These are phyloP conservation scores for Chrysotoxum bicinctum DNA, from an alignment of 2,888 invertebrate genomes.

Conservation along the genomic window DNA sequence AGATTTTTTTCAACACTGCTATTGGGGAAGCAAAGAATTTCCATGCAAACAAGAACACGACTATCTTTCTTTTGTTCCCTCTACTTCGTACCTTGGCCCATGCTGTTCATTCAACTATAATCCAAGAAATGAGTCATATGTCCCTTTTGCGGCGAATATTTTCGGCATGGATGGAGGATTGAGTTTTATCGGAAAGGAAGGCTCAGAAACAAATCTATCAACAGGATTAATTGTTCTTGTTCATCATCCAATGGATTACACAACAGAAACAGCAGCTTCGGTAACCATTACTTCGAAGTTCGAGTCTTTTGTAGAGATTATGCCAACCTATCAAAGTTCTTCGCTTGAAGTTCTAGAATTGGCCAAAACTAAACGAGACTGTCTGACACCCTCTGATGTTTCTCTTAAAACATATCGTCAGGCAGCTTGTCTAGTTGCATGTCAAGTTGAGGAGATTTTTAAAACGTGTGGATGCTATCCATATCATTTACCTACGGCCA, in stretches of 20 bases:
- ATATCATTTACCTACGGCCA: slow-evolving; percentile 78
- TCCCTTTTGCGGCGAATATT: slow-evolving; percentile 79
- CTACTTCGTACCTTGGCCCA: slow-evolving; percentile 79
- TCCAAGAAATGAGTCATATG: slow-evolving; percentile 78
- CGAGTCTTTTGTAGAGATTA: slow-evolving; percentile 80
- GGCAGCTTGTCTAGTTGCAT: slow-evolving; percentile 79
- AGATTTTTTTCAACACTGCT: slow-evolving; percentile 80
- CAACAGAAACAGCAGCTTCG: slow-evolving; percentile 78
- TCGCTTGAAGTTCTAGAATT: slow-evolving; percentile 79
- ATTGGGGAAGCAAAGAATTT: slow-evolving; percentile 79
- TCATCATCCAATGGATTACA: slow-evolving; percentile 81
- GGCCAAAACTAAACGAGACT: slow-evolving; percentile 78
- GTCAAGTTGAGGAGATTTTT: slow-evolving; percentile 78
- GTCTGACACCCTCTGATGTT: slow-evolving; percentile 79
- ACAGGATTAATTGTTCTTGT: slow-evolving; percentile 80
- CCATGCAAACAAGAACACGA: slow-evolving; percentile 78
- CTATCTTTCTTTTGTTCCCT: slow-evolving; percentile 78
- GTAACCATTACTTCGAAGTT: slow-evolving; percentile 79
- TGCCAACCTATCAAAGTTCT: slow-evolving; percentile 79
- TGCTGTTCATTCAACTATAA: slow-evolving; percentile 81
- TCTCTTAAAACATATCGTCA: slow-evolving; percentile 78
- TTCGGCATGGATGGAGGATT: slow-evolving; percentile 80
- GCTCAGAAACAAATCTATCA: slow-evolving; percentile 79
- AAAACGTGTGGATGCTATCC: slow-evolving; percentile 80
- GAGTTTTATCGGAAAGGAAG: slow-evolving; percentile 79